These are phyloP conservation scores for Tauraco hartlaubi DNA, from an alignment of 2,797 vertebrate genomes.

Conservation along the genomic window DNA sequence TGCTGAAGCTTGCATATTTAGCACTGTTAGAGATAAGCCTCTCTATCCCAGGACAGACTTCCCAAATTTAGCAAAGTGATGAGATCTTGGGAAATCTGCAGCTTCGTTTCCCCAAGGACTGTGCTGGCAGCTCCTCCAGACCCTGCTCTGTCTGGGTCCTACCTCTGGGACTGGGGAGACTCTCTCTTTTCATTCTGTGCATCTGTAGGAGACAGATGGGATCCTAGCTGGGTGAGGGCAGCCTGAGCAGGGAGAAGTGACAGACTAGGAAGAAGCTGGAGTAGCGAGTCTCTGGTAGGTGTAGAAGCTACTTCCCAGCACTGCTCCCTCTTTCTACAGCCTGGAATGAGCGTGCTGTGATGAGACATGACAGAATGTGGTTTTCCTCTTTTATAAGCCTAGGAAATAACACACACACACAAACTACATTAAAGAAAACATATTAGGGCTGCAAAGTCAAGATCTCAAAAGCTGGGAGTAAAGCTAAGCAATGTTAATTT, in stretches of 20 bases:
- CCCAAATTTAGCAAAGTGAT: neutral
- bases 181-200: neutral
- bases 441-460: neutral
- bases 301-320: neutral
- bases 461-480: neutral
- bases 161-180: neutral
- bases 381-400: neutral
- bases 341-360: neutral
- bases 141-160: neutral
- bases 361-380: neutral
- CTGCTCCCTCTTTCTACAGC: neutral
- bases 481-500: conserved; percentile 42
- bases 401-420: neutral
- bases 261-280: neutral
- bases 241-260: neutral
- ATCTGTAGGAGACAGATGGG: neutral
- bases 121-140: neutral
- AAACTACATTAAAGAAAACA: neutral
- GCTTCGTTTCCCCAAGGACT: neutral
- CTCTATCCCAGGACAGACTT: neutral
- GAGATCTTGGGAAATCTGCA: neutral
- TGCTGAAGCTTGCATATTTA: neutral
- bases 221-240: neutral
- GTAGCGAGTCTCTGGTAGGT: neutral
- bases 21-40: neutral